These are phyloP conservation scores for Nettapus auritus DNA, from an alignment of 2,113 vertebrate species.

Conservation along the genomic window DNA sequence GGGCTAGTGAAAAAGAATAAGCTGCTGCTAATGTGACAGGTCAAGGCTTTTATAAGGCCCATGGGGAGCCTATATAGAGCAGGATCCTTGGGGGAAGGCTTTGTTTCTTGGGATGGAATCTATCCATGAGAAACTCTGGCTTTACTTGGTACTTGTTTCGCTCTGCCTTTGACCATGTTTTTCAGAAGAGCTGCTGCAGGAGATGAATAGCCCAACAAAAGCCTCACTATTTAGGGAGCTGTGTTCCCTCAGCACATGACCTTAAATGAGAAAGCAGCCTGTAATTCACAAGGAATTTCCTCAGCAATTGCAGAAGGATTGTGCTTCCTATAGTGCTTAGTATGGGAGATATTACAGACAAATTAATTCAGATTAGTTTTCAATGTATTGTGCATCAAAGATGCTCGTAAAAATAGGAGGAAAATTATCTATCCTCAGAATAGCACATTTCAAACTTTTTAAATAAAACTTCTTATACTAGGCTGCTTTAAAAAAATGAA, in stretches of 20 bases:
- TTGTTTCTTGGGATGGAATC: constrained; percentile 66
- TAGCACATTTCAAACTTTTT: background rate
- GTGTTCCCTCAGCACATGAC: constrained; percentile 69
- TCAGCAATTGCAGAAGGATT: constrained; percentile 27
- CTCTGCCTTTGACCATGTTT: constrained; percentile 68
- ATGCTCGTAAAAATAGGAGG: background rate
- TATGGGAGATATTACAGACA: constrained; percentile 5
- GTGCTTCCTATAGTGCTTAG: constrained; percentile 56
- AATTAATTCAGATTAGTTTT: constrained; percentile 48
- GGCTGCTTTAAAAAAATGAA: background rate
- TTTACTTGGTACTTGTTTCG: constrained; percentile 61
- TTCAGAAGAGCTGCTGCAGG: constrained; percentile 68
- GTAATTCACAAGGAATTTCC: constrained; percentile 72
- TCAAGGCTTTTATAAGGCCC: constrained; percentile 64
- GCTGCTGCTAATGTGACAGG: constrained; percentile 67
- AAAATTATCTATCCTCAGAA: background rate
- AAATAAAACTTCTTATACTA: background rate
- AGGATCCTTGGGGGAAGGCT: constrained; percentile 55
- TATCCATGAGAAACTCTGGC: constrained; percentile 69
- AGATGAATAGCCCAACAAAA: constrained; percentile 73
- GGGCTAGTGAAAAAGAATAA: constrained; percentile 45
- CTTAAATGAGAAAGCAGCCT: constrained; percentile 73
- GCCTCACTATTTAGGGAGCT: constrained; percentile 66
- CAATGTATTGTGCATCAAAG: background rate
- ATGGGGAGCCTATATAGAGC: constrained; percentile 57